Base-by-base conservation (phyloP, 2,797 vertebrate species). In the Lutjanus campechanus region DNA sequence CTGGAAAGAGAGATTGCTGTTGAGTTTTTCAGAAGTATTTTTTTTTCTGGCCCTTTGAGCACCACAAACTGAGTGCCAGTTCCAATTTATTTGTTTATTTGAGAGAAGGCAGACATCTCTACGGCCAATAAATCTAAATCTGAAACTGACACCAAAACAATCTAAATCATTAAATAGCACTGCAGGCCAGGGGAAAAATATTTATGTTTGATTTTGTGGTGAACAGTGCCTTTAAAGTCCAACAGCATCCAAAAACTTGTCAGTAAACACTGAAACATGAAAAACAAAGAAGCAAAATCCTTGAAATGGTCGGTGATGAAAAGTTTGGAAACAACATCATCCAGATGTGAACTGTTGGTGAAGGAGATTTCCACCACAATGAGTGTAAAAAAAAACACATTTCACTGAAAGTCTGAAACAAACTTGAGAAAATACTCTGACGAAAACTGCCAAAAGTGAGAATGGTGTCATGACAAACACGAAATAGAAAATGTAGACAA, bases 401-500 rank as follows among this genome's bases (percentile, higher is more conserved):
- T 63, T 77, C 44, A 55, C 20, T 44, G 15, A 58, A 79, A 11
- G 22, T 60, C 59, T 44, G 44, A 69, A 20, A 43, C 44, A 70
- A 65, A 61, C 13, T n/a, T 43, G 17, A 29, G 47, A 17, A 66
- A 73, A 68, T 0, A 54, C 13, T 65, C 15, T 7, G 3, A 22
- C 25, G 19, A 4, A 8, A 74, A 15, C 49, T 58, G 70, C 69
- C 67, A 60, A 53, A 82, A 41, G 20, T 9, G 15, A 13, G 41
- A 69, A 46, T 15, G 8, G 49, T 56, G 61, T 83, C 74, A 73
- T 25, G 17, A 64, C 77, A 79, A 85, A 84, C 49, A 64, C 53
- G 61, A 72, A 82, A 64, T 8, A 64, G 77, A 74, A 82, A 77
- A 64, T 19, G 64, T 25, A 73, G 54, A 80, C 70, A 15, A 82